Evolutionary conservation across 2,797 vertebrate genomes (phyloP).

Genomic region (Ceyx erithaca): DNA sequence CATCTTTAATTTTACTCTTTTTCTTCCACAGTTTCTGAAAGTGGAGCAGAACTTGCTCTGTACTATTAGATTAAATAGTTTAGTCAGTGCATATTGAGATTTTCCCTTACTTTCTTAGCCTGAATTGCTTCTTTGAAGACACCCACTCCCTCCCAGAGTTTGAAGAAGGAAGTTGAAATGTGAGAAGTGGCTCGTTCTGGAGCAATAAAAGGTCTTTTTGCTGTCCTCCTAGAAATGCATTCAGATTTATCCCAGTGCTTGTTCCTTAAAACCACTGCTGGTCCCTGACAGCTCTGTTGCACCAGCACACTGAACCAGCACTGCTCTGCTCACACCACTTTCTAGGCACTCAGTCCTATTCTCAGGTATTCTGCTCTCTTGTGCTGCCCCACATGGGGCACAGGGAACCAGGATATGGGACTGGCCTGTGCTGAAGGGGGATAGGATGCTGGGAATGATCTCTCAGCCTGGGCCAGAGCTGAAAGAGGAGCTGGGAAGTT

Average conservation of each 20-base stretch:
- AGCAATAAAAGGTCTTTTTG: not conserved
- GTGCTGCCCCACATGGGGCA: rapidly evolving
- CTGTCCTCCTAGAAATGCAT: not conserved
- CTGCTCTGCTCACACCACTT: not conserved
- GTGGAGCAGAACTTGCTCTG: not conserved
- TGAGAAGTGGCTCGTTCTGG: not conserved
- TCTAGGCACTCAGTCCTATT: not conserved
- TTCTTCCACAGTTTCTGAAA: not conserved
- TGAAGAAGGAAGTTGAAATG: not conserved
- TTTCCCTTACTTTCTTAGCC: not conserved
- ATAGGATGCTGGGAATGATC: not conserved
- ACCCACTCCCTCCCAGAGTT: not conserved
- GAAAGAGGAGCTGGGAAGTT: too few relatives aligned
- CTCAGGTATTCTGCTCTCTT: rapidly evolving
- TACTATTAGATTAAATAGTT: not conserved
- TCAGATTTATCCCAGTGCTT: not conserved
- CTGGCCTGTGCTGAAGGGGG: not conserved
- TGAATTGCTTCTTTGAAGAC: not conserved
- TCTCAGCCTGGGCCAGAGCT: too few relatives aligned
- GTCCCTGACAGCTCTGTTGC: not conserved
- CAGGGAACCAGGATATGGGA: rapidly evolving
- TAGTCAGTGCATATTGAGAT: not conserved
- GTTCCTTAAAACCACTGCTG: not conserved
- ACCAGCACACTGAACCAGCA: rapidly evolving
- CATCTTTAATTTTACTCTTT: not conserved